These are phyloP conservation scores for Coregonus ussuriensis DNA, from an alignment of 2,797 vertebrate species.

Conservation along the genomic window DNA sequence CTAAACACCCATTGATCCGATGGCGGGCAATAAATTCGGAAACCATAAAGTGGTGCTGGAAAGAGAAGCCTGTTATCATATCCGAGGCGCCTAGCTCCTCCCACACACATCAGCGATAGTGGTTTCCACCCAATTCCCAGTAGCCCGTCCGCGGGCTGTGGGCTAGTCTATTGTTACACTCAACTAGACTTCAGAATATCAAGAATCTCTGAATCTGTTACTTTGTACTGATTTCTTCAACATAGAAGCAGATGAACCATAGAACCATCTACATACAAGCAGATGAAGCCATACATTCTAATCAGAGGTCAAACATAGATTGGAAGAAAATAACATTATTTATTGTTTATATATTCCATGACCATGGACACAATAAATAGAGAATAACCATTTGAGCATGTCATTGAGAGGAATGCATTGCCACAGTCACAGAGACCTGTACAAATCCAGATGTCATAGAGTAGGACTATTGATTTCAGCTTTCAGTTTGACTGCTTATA, in stretches of 20 bases:
- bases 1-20: constrained; percentile 33
- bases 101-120: constrained; percentile 38
- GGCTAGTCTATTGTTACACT: too few relatives aligned
- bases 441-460: neutral
- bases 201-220: neutral
- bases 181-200: too few relatives aligned
- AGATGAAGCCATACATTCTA: neutral
- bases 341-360: constrained; percentile 6
- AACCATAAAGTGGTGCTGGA: constrained; percentile 52
- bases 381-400: neutral
- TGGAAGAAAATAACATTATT: neutral
- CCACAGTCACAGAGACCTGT: neutral
- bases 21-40: constrained; percentile 60
- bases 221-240: neutral
- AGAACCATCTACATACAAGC: neutral
- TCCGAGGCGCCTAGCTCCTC: constrained; percentile 68
- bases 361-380: constrained; percentile 9
- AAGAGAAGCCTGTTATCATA: constrained; percentile 69
- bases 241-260: too few relatives aligned
- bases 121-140: constrained; percentile 52
- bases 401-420: neutral
- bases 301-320: neutral
- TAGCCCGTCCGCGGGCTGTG: neutral
- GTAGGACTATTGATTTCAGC: neutral
- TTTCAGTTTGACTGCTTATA: neutral